phyloP scores from a whole-genome alignment of 2,888 invertebrate species.

The Boloria selene region DNA sequence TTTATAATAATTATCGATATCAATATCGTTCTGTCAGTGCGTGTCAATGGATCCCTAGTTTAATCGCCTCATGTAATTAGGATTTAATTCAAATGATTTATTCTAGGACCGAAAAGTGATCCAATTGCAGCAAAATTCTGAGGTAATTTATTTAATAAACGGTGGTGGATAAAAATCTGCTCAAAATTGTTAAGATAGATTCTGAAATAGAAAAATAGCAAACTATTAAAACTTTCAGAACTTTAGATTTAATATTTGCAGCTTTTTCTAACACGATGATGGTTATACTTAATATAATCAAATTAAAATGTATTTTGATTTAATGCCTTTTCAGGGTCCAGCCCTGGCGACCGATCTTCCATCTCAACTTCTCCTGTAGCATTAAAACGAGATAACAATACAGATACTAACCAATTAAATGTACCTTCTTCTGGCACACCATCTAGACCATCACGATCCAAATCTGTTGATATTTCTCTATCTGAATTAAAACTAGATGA shows the following conservation, averaged over 20 bases:
- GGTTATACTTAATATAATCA: neutral
- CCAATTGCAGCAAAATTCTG: conserved; percentile 55
- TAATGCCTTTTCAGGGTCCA: conserved; percentile 60
- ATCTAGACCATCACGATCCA: conserved; percentile 77
- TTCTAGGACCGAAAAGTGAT: conserved; percentile 66
- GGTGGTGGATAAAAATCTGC: conserved; percentile 33
- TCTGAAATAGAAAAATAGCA: no score
- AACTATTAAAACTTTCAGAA: no score
- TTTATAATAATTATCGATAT: no score
- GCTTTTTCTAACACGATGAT: neutral
- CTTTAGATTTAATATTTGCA: neutral
- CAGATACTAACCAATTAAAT: conserved; percentile 65
- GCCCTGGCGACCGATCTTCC: conserved; percentile 72
- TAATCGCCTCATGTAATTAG: conserved; percentile 1
- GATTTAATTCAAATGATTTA: conserved; percentile 46
- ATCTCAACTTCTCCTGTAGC: conserved; percentile 69
- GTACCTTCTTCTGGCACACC: conserved; percentile 57
- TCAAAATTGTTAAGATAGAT: neutral
- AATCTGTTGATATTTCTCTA: conserved; percentile 80
- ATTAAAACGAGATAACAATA: conserved; percentile 58
- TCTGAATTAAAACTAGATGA: conserved; percentile 64
- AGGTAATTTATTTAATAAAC: conserved; percentile 51
- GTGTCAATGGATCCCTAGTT: no score
- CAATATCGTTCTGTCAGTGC: no score
- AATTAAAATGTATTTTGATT: conserved; percentile 49